Evolutionary conservation across 2,888 invertebrate species (phyloP).

Genomic region (Machimus atricapillus): DNA sequence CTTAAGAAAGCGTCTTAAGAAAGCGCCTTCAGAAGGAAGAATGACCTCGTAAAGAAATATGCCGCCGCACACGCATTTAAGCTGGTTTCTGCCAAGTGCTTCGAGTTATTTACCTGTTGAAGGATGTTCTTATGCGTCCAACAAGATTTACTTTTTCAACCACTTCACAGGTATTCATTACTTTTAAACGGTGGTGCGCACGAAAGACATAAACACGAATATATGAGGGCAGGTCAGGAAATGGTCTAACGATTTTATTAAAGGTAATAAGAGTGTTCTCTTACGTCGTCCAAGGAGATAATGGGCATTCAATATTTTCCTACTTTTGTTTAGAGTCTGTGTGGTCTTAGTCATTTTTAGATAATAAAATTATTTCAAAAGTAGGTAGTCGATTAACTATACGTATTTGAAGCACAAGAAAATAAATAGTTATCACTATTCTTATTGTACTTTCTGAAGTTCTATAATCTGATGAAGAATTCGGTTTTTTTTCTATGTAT

Average conservation of each 20-base stretch:
- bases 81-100: not conserved
- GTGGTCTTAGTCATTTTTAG: no score
- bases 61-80: not conserved
- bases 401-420: no score
- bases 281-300: no score
- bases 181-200: not conserved
- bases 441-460: no score
- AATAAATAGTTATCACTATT: no score
- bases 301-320: not conserved
- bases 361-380: no score
- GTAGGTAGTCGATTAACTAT: no score
- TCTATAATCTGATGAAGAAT: no score
- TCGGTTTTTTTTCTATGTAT: no score
- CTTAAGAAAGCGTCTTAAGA: not conserved
- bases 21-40: not conserved
- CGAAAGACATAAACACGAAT: not conserved
- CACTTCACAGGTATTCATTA: not conserved
- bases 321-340: no score
- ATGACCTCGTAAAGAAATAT: not conserved
- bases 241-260: not conserved
- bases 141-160: not conserved
- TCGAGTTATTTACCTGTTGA: not conserved
- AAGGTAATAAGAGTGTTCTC: not conserved
- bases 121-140: not conserved
- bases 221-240: not conserved